A percentile compares a stretch with the other conserved stretches of the same genome.
These are phyloP conservation scores for Cryptoprocta ferox DNA, from an alignment of 2,797 vertebrate species.

Conservation along the genomic window DNA sequence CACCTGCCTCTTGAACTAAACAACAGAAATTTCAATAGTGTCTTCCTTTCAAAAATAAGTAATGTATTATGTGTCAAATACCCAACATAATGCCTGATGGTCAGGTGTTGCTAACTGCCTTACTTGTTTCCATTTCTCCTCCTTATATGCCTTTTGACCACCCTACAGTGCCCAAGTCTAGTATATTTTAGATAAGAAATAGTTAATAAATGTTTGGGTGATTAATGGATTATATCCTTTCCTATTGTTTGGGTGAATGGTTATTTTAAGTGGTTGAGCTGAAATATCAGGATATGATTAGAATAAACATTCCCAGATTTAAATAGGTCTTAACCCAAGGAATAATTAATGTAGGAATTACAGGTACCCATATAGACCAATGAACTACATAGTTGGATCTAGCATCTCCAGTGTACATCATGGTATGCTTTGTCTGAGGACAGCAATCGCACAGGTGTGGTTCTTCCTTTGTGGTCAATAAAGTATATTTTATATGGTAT, in stretches of 20 bases:
- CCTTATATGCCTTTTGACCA: not conserved
- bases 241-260: not conserved
- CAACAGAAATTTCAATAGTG: not conserved
- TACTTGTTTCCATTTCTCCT: not conserved
- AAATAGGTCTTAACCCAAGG: not conserved
- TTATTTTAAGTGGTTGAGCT: not conserved
- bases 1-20: not conserved
- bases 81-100: not conserved
- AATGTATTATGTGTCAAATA: not conserved
- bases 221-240: not conserved
- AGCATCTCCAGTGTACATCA: not conserved
- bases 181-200: not conserved
- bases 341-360: not conserved
- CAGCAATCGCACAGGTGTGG: not conserved
- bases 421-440: not conserved
- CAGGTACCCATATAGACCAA: not conserved
- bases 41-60: conserved; percentile 3
- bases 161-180: not conserved
- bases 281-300: not conserved
- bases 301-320: not conserved
- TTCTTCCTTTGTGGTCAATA: not conserved
- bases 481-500: not conserved
- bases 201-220: not conserved
- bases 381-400: not conserved
- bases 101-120: not conserved